These are phyloP conservation scores for Oenanthe oenanthe DNA, from an alignment of 2,113 vertebrate species.

Conservation along the genomic window DNA sequence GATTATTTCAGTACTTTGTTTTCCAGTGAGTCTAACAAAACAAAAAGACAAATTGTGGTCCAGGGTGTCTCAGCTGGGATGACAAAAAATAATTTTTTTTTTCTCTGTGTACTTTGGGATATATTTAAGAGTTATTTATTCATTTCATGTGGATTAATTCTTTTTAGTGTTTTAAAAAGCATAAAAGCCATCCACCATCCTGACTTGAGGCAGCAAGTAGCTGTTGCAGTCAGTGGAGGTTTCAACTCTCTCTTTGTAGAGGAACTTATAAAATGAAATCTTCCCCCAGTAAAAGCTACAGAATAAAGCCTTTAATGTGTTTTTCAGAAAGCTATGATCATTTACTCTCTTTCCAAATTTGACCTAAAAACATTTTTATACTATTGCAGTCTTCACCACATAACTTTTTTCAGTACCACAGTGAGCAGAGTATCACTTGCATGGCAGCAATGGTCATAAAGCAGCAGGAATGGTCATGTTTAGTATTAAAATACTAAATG, in stretches of 20 bases:
- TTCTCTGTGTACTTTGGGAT: rapidly evolving
- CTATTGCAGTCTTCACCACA: background rate
- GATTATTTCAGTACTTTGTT: background rate
- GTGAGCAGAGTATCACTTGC: background rate
- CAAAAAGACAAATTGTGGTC: background rate
- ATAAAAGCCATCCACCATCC: background rate
- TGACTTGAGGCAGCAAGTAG: background rate
- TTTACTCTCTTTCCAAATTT: background rate
- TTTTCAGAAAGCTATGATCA: background rate
- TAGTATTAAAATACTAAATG: background rate
- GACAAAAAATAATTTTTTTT: background rate
- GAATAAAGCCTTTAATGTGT: background rate
- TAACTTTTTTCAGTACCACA: background rate
- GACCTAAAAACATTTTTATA: background rate
- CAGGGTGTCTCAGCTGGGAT: background rate
- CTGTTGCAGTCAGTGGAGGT: background rate
- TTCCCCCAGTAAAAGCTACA: background rate
- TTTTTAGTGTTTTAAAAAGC: background rate
- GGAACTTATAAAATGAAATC: rapidly evolving
- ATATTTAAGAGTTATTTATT: background rate
- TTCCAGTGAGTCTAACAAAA: background rate
- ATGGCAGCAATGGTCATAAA: background rate
- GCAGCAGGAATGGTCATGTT: background rate
- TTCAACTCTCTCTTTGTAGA: background rate
- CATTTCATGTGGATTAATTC: background rate